A percentile compares a stretch with the other conserved stretches of the same genome.
Evolutionary conservation across 2,888 invertebrate genomes (phyloP).

Genomic region (Microctonus hyperodae): DNA sequence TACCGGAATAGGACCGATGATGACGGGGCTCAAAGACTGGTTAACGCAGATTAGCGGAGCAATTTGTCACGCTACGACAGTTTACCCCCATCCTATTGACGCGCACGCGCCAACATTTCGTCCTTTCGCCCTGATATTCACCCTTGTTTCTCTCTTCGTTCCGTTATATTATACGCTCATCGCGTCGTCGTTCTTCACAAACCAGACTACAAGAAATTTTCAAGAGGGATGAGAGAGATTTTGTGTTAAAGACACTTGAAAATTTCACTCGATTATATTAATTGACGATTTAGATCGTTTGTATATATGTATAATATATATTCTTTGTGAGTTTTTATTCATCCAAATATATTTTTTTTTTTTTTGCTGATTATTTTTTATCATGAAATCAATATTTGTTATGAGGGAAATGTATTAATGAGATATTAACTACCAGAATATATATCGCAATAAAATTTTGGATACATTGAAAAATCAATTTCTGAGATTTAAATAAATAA

Average conservation of each 20-base stretch:
- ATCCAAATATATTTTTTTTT: neutral
- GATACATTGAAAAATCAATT: too few relatives aligned
- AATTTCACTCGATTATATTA: neutral
- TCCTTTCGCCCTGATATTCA: slow-evolving; percentile 37
- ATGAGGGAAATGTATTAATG: too few relatives aligned
- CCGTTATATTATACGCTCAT: slow-evolving; percentile 28
- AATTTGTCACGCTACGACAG: slow-evolving; percentile 62
- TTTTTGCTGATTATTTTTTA: neutral
- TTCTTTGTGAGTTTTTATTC: neutral
- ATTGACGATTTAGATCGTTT: neutral
- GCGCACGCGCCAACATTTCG: slow-evolving; percentile 34
- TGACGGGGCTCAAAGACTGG: slow-evolving; percentile 58
- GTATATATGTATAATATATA: too few relatives aligned
- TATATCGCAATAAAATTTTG: too few relatives aligned
- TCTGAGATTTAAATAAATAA: too few relatives aligned
- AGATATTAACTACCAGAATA: too few relatives aligned
- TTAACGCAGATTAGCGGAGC: slow-evolving; percentile 61
- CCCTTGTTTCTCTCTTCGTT: slow-evolving; percentile 36
- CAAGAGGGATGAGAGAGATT: neutral
- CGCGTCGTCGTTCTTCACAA: neutral
- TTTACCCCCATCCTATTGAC: slow-evolving; percentile 44
- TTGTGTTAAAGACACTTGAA: neutral
- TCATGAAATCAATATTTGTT: too few relatives aligned
- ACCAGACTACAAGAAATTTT: neutral
- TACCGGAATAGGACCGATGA: slow-evolving; percentile 53